These are phyloP conservation scores for Micronisus gabar DNA, from an alignment of 2,113 vertebrate species.

Conservation along the genomic window DNA sequence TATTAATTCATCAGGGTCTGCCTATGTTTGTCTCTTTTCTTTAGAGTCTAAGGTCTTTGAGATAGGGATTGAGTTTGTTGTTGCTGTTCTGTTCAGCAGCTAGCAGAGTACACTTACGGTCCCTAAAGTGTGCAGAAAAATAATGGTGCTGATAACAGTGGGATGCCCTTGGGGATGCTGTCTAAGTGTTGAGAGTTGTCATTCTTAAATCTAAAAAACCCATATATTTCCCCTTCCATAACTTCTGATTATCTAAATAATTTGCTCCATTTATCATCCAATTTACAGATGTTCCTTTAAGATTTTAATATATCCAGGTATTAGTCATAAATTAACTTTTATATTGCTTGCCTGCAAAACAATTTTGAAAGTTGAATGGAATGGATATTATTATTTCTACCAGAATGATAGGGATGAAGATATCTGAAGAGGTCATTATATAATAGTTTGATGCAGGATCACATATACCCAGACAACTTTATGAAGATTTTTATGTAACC, in stretches of 20 bases:
- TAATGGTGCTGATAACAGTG: neutral
- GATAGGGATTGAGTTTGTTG: neutral
- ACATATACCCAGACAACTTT: neutral
- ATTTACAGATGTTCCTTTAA: neutral
- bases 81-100: neutral
- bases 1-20: neutral
- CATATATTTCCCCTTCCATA: neutral
- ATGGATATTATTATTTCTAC: neutral
- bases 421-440: neutral
- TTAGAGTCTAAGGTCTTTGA: neutral
- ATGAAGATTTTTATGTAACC: neutral
- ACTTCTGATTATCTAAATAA: neutral
- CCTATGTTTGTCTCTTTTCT: neutral
- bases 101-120: neutral
- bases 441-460: neutral
- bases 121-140: neutral
- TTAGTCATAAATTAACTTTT: neutral
- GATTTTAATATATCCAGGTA: neutral
- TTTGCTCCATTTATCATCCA: neutral
- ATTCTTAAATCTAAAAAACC: neutral
- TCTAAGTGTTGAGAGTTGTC: neutral
- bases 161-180: neutral
- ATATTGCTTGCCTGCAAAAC: neutral
- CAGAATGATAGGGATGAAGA: neutral
- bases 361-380: neutral